Evolutionary conservation across 1,140 invertebrate species (phyloP).

Genomic region (Euura lappo): DNA sequence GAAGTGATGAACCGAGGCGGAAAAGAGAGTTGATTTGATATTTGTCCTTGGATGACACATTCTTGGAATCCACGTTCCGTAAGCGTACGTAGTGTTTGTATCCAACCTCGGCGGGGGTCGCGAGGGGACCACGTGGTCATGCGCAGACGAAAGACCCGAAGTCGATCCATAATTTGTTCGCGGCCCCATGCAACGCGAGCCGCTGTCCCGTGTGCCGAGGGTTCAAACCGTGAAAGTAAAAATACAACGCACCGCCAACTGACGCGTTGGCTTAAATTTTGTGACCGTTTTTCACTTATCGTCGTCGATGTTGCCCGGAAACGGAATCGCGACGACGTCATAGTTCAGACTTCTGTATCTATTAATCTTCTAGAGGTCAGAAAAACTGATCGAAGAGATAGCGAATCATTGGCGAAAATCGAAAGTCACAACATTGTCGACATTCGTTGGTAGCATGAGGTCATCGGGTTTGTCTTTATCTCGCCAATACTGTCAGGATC

Average conservation of each 20-base stretch:
- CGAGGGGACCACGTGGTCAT: slow-evolving; percentile 37
- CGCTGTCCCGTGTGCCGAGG: slow-evolving; percentile 21
- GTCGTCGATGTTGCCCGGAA: too few species aligned
- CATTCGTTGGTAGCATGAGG: background rate
- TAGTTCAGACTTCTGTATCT: background rate
- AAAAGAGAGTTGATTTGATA: background rate
- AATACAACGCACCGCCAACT: slow-evolving; percentile 6
- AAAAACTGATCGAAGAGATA: too few species aligned
- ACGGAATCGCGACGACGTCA: too few species aligned
- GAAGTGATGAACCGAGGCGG: background rate
- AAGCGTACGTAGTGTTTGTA: background rate
- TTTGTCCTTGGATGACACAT: background rate
- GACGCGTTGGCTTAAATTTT: slow-evolving; percentile 26
- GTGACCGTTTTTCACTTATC: slow-evolving; percentile 1
- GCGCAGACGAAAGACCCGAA: slow-evolving; percentile 33
- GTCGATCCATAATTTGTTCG: slow-evolving; percentile 47
- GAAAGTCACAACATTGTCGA: too few species aligned
- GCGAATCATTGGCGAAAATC: too few species aligned
- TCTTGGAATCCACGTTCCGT: background rate
- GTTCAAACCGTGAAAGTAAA: slow-evolving; percentile 1
- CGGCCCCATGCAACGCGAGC: slow-evolving; percentile 27
- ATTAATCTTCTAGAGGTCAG: too few species aligned
- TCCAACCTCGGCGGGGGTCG: slow-evolving; percentile 14
- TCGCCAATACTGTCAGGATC: too few species aligned
- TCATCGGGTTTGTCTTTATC: background rate